A percentile compares a stretch with the other conserved stretches of the same genome.
Conservation (phyloP, 2,888 invertebrate genomes). For the Leptinotarsa juncta region DNA sequence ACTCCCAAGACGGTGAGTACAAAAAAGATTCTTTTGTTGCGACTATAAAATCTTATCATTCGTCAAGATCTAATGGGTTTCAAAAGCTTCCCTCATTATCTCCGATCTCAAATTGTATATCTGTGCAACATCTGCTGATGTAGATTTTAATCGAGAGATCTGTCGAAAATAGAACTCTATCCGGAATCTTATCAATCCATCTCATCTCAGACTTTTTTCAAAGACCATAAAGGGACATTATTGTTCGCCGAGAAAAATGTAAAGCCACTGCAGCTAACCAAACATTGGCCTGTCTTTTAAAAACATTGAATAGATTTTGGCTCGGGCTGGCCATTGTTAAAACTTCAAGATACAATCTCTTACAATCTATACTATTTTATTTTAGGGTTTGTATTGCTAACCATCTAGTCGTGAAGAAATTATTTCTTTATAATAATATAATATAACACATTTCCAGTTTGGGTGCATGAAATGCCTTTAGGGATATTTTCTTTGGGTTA, state of each 20-base stretch:
- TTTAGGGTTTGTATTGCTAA: constrained; percentile 60
- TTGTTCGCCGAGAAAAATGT: constrained; percentile 54
- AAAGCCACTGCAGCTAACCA: constrained; percentile 72
- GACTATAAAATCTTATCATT: constrained; percentile 44
- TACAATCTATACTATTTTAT: constrained; percentile 60
- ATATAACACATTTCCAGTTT: constrained; percentile 62
- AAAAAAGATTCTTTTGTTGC: constrained; percentile 42
- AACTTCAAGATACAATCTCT: constrained; percentile 63
- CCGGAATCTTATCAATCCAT: constrained; percentile 62
- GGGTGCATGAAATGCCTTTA: constrained; percentile 51
- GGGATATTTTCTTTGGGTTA: constrained; percentile 46
- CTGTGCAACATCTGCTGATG: constrained; percentile 55
- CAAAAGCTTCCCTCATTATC: constrained; percentile 47
- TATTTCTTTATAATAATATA: constrained; percentile 67
- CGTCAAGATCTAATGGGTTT: constrained; percentile 36
- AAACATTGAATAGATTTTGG: constrained; percentile 64
- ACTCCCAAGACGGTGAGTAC: constrained; percentile 22
- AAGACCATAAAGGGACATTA: constrained; percentile 55
- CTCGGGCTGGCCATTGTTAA: constrained; percentile 61
- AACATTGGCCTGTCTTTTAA: constrained; percentile 74
- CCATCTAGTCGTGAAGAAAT: constrained; percentile 66
- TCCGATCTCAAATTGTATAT: constrained; percentile 48
- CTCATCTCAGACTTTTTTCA: constrained; percentile 50
- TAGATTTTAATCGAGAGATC: constrained; percentile 49
- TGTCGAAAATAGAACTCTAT: constrained; percentile 47